Percentiles rank a stretch among this genome's conserved stretches.
phyloP scores from a whole-genome alignment of 2,888 invertebrate species.

The Cryptus viduatorius region DNA sequence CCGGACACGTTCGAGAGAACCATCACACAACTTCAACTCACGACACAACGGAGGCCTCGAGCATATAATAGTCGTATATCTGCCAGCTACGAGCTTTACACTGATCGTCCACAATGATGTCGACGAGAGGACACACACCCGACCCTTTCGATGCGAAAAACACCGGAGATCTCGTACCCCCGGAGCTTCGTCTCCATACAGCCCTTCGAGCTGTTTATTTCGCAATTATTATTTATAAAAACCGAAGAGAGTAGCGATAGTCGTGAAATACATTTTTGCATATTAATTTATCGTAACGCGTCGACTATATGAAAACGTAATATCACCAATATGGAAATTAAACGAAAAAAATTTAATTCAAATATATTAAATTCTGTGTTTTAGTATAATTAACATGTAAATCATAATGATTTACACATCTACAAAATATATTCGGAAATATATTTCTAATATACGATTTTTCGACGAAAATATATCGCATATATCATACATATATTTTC shows the following conservation, averaged over 20 bases:
- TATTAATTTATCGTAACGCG: no score
- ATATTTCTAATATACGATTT: no score
- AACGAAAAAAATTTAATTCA: no score
- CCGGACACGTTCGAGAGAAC: conserved; percentile 43
- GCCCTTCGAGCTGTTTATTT: neutral
- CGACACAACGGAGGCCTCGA: conserved; percentile 2
- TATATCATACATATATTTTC: no score
- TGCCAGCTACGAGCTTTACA: neutral
- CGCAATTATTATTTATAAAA: neutral
- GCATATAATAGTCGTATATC: neutral
- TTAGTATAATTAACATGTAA: no score
- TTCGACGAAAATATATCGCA: no score
- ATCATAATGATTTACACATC: no score
- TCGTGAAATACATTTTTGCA: no score
- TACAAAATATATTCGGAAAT: no score
- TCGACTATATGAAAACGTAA: no score
- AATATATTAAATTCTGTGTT: no score
- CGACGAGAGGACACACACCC: neutral
- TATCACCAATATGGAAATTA: no score
- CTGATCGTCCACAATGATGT: neutral
- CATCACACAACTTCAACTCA: conserved; percentile 50
- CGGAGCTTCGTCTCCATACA: neutral
- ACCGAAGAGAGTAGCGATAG: neutral
- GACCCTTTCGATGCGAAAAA: neutral
- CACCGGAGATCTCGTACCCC: neutral